Conservation (phyloP, 1,140 invertebrate genomes). For the Caenorhabditis elegans region WBcel235 BX284605.5:12671001-12671500, state of each 20-base stretch:
- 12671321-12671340: not conserved
- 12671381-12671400: not conserved
- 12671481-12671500: not conserved
- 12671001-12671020: not conserved
- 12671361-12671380: not conserved
- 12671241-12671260: not conserved
- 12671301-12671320: not conserved
- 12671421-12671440: too few species aligned
- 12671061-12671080: not conserved
- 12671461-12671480: not conserved
- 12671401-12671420: not conserved
- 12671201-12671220: not conserved
- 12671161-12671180: not conserved
- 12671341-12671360: not conserved
- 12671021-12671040: not conserved
- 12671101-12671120: conserved; percentile 9
- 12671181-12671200: not conserved
- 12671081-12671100: not conserved
- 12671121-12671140: not conserved
- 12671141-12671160: not conserved
- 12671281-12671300: not conserved
- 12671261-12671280: not conserved
- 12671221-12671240: not conserved
- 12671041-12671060: not conserved
- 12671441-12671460: not conserved